A percentile compares a stretch with the other conserved stretches of the same genome.
phyloP scores from a whole-genome alignment of 2,797 vertebrate species.

The Epinephelus awoara region DNA sequence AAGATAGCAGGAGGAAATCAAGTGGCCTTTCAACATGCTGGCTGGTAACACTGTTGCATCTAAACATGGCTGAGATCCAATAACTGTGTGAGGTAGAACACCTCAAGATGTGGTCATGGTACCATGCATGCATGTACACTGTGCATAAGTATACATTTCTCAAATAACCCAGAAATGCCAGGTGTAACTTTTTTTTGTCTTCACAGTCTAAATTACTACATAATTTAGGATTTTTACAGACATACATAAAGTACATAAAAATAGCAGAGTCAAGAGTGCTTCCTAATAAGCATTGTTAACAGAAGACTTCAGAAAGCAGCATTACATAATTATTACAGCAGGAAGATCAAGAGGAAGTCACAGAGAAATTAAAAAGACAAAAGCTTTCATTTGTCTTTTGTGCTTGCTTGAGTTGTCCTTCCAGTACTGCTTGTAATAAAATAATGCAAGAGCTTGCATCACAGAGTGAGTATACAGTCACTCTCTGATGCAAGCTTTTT shows the following conservation, averaged over 20 bases:
- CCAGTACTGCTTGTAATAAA: slow-evolving; percentile 49
- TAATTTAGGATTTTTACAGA: background rate
- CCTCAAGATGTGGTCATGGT: no score
- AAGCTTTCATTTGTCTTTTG: slow-evolving; percentile 16
- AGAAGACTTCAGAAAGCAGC: background rate
- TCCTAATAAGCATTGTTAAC: background rate
- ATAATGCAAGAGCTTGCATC: slow-evolving; percentile 60
- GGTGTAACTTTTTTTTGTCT: background rate
- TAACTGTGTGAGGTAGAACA: no score
- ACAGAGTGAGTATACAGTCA: slow-evolving; percentile 37
- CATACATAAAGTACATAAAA: no score
- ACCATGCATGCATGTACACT: no score
- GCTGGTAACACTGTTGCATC: no score
- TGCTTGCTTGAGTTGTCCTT: slow-evolving; percentile 27
- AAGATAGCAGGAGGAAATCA: no score
- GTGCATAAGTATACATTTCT: no score
- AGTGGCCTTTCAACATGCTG: no score
- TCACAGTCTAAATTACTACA: background rate
- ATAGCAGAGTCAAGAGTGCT: background rate
- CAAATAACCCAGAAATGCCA: no score
- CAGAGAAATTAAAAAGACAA: background rate
- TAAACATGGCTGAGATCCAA: no score
- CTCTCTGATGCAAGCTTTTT: slow-evolving; percentile 62
- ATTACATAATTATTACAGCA: background rate
- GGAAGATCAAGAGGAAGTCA: slow-evolving; percentile 8